Base-by-base conservation (phyloP, 35 echinoderm and acorn worm species). In the Anneissia japonica region DNA sequence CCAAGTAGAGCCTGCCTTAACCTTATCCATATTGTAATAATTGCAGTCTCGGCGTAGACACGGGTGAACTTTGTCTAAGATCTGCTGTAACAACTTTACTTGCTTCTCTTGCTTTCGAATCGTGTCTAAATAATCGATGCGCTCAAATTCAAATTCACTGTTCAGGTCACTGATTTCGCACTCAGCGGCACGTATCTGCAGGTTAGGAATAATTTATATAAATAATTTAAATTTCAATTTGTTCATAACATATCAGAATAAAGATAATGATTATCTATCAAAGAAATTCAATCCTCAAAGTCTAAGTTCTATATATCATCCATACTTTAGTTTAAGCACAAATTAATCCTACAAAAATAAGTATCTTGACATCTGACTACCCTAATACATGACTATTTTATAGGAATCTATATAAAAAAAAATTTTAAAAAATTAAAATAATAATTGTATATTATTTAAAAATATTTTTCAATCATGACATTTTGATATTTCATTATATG, bases 81-180 rank as follows among this genome's bases (percentile, higher is more conserved):
- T 90, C 83, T 97, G 95, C 29, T 93, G 89, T 3, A 91, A 74
- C 64, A 99, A 83, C n/a, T 90, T 91, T 11, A 99, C 34, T 82
- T 99, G 96, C 81, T 94, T 99, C 87, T 99, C 96, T 84, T 99
- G 96, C 46, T 99, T 99, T 9, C 96, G 74, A 38, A 99, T 99
- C 13, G 96, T 94, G 83, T 99, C 92, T 74, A 99, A 40, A 40
- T 99, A 99, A 34, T 94, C 92, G 30, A 94, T 94, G 4, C 96
- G 86, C 84, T 99, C 91, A 85, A 99, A 94, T 80, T 99, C 96
- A 94, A 99, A 99, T 86, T 99, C 92, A 13, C 86, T 82, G 64
- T 99, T 93, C 86, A 99, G 81, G 79, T 99, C 96, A 21, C 32
- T 88, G 32, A 99, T 92, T 76, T 94, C 92, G 74, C 85, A 86